These are phyloP conservation scores for Leptopilina myrica DNA, from an alignment of 2,888 invertebrate genomes.

Conservation along the genomic window DNA sequence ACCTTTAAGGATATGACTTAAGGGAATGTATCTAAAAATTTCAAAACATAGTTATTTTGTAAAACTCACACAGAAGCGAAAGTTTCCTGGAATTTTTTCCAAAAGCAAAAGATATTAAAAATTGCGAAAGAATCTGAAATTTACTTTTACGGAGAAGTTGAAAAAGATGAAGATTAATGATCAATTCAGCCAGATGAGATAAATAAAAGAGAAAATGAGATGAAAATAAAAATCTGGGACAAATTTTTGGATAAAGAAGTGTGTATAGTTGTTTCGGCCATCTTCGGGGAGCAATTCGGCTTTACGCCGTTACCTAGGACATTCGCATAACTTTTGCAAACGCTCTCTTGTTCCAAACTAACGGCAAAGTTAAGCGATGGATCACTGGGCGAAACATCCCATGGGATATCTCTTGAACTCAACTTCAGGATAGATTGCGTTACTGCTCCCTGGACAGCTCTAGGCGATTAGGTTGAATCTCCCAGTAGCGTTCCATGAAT, in stretches of 20 bases:
- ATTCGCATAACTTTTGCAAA: constrained; percentile 63
- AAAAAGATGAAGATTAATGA: neutral
- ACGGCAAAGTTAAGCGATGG: constrained; percentile 67
- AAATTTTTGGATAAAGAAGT: constrained; percentile 30
- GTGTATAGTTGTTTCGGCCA: constrained; percentile 42
- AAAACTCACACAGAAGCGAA: too few relatives aligned
- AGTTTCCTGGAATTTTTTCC: too few relatives aligned
- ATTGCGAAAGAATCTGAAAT: too few relatives aligned
- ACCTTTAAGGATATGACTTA: too few relatives aligned
- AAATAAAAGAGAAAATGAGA: neutral
- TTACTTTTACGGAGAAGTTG: neutral
- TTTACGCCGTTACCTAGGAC: constrained; percentile 47
- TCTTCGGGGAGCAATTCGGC: constrained; percentile 61
- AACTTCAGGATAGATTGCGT: constrained; percentile 67
- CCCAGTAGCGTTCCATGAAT: constrained; percentile 53
- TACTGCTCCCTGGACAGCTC: constrained; percentile 67
- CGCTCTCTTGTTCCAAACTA: constrained; percentile 63
- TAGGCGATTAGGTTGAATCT: constrained; percentile 67
- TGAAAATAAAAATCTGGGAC: neutral
- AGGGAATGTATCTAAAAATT: too few relatives aligned
- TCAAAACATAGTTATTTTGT: too few relatives aligned
- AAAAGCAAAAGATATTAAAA: too few relatives aligned
- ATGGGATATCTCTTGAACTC: constrained; percentile 62
- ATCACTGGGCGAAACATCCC: constrained; percentile 66
- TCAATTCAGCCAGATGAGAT: neutral